Conservation (phyloP, 1,140 invertebrate species). For the Coenobita brevimanus region DNA sequence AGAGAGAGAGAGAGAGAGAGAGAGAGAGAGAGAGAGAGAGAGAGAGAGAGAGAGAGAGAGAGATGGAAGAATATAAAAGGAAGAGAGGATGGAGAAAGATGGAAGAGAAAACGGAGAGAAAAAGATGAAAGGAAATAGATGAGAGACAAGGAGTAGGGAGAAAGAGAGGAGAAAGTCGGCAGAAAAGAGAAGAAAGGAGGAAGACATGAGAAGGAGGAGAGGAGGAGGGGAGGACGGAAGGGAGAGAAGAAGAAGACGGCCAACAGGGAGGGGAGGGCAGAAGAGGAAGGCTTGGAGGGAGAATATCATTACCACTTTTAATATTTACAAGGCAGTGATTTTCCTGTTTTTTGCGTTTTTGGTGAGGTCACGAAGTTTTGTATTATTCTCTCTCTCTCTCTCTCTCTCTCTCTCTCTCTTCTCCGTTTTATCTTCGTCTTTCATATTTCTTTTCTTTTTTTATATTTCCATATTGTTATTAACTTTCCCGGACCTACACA, state of each 20-base stretch:
- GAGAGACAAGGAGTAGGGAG: not conserved
- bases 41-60: too few species aligned
- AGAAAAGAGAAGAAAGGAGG: not conserved
- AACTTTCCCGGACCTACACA: not conserved
- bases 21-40: too few species aligned
- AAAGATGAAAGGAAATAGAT: too few species aligned
- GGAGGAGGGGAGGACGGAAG: not conserved
- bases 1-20: too few species aligned
- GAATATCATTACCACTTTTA: too few species aligned
- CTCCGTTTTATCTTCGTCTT: not conserved
- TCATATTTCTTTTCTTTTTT: not conserved
- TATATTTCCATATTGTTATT: not conserved
- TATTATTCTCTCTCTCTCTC: conserved; percentile 11
- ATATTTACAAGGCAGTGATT: too few species aligned
- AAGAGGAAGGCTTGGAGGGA: not conserved
- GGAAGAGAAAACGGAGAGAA: too few species aligned
- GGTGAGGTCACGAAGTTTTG: not conserved
- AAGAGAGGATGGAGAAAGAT: too few species aligned
- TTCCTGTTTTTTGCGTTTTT: not conserved
- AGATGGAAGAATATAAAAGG: too few species aligned
- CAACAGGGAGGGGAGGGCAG: not conserved
- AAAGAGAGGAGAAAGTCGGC: not conserved
- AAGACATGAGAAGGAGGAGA: not conserved
- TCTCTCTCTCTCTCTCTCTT: conserved; percentile 20
- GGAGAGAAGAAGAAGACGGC: not conserved